These are phyloP conservation scores for Cataglyphis hispanica DNA, from an alignment of 1,140 invertebrate species.

Conservation along the genomic window DNA sequence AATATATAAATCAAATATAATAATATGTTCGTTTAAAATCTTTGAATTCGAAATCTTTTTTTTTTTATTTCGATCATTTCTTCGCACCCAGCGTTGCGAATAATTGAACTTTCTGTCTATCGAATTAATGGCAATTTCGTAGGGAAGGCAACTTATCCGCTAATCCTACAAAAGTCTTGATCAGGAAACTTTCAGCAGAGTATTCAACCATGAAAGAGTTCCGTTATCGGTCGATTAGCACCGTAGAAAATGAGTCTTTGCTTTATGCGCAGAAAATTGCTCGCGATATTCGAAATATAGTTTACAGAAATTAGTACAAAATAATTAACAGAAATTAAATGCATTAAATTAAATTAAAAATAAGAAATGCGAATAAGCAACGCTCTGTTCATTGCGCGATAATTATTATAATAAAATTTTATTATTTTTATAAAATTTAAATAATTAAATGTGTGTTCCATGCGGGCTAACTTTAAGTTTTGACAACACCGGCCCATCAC, in stretches of 20 bases:
- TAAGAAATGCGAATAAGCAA: no score
- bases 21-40: neutral
- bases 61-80: neutral
- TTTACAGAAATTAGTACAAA: neutral
- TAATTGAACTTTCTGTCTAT: slow-evolving; percentile 3
- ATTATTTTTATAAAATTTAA: neutral
- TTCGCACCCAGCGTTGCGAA: slow-evolving; percentile 28
- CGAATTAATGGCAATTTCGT: slow-evolving; percentile 53
- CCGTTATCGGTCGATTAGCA: slow-evolving; percentile 47
- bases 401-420: neutral
- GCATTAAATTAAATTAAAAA: no score
- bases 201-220: slow-evolving; percentile 49
- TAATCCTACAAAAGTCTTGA: slow-evolving; percentile 51
- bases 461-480: slow-evolving; percentile 22
- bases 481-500: slow-evolving; percentile 21
- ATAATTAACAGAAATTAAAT: neutral
- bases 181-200: slow-evolving; percentile 49
- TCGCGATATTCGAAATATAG: neutral
- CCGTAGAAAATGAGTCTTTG: slow-evolving; percentile 25
- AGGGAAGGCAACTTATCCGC: slow-evolving; percentile 29
- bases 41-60: slow-evolving; percentile 6
- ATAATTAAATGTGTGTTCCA: neutral
- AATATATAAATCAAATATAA: neutral
- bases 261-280: slow-evolving; percentile 4
- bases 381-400: neutral